Percentiles rank a stretch among this genome's conserved stretches.
These are phyloP conservation scores for Zalophus californianus DNA, from an alignment of 2,797 vertebrate species.

Conservation along the genomic window DNA sequence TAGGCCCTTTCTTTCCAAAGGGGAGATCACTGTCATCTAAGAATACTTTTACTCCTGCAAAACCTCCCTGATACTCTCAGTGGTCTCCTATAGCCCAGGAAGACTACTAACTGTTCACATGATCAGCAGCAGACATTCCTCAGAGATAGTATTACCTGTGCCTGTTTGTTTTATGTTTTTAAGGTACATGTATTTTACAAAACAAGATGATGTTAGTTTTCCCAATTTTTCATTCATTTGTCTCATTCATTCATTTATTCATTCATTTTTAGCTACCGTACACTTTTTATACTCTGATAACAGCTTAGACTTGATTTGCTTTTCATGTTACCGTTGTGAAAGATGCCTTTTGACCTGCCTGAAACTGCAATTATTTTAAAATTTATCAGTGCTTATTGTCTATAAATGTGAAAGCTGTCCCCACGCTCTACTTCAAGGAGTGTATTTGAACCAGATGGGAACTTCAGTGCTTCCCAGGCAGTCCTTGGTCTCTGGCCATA, in stretches of 20 bases:
- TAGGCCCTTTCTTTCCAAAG: background rate
- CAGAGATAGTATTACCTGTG: background rate
- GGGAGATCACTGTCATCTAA: background rate
- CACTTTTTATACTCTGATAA: background rate
- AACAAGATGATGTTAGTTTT: background rate
- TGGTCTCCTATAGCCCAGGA: background rate
- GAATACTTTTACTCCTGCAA: background rate
- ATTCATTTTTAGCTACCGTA: background rate
- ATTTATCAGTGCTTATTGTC: background rate
- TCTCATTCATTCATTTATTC: background rate
- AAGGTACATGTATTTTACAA: background rate
- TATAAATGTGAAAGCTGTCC: background rate
- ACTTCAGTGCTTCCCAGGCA: background rate
- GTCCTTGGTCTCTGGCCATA: background rate
- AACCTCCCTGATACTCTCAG: background rate
- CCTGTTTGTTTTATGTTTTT: background rate
- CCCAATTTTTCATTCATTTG: background rate
- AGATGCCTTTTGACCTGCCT: background rate
- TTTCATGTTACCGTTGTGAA: background rate
- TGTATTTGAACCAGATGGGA: background rate
- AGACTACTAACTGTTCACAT: background rate
- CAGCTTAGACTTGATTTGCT: background rate
- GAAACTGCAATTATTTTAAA: background rate
- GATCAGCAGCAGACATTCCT: background rate
- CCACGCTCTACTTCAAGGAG: accelerated